Base-by-base conservation (phyloP, 2,797 vertebrate genomes). In the Microcaecilia unicolor region DNA sequence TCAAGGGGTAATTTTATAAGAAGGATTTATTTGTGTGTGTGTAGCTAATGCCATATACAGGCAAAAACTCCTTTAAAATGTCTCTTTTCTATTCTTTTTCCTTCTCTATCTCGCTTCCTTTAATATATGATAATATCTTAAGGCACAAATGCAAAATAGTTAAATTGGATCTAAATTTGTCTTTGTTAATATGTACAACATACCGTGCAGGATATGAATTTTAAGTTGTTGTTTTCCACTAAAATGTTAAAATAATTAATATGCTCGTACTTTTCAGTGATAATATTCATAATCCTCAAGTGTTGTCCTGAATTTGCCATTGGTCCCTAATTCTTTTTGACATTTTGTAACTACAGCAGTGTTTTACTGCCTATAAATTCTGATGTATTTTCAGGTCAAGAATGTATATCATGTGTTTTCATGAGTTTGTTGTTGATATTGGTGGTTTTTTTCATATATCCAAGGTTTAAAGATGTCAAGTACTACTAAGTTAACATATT, bases 151-250 rank as follows among this genome's bases (percentile, higher is more conserved):
- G 28, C 27, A 48, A 55, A 55, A 45, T n/a, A 66, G 44, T 55
- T 34, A 52, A 55, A 55, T 69, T 30, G 43, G 28, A 39, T 64
- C 31, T 40, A 55, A 49, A 52, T 64, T 51, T 44, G 9, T 48
- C 45, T 55, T 42, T 65, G 53, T 65, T 71, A 54, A 48, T 51
- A 63, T 55, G 45, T 31, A 58, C 45, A 33, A 62, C 50, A 44
- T 44, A 48, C 5, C 4, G 21, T 39, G 37, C 61, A 45, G 40
- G 34, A 51, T 44, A 37, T 41, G 23, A 51, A 65, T 57, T 65
- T 64, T 23, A 48, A 61, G 25, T 51, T 36, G 16, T 31, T 64
- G 41, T 29, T 57, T 23, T 40, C 41, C 21, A 29, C 10, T n/a
- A 45, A 58, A 51, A 53, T 23, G 22, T 55, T 58, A 50, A 33